These are phyloP conservation scores for Paraplagusia blochii DNA, from an alignment of 2,113 vertebrate species.

Conservation along the genomic window DNA sequence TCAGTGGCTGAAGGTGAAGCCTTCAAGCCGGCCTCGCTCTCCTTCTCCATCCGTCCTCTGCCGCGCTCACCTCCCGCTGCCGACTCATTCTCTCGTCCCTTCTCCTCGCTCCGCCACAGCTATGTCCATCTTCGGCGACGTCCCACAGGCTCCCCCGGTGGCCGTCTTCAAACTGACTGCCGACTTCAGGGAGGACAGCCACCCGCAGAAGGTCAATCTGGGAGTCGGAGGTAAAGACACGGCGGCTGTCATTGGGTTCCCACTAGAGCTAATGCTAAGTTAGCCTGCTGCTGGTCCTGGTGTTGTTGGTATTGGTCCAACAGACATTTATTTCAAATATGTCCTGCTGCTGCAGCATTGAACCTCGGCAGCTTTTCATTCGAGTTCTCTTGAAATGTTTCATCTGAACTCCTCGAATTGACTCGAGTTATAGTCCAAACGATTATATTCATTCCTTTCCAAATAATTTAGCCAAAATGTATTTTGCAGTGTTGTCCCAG, in stretches of 20 bases:
- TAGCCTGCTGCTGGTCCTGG: background rate
- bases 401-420: no score
- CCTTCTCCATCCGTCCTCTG: slow-evolving; percentile 1
- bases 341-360: background rate
- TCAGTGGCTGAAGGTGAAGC: slow-evolving; percentile 59
- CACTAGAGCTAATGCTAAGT: slow-evolving; percentile 20
- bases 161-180: slow-evolving; percentile 90
- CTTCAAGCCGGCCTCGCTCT: background rate
- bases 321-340: background rate
- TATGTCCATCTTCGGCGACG: slow-evolving; percentile 83
- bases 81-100: background rate
- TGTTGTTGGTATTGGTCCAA: no score
- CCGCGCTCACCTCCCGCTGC: background rate
- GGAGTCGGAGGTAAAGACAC: slow-evolving; percentile 89
- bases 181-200: slow-evolving; percentile 86
- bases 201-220: slow-evolving; percentile 90
- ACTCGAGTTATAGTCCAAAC: background rate
- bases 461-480: no score
- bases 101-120: slow-evolving; percentile 4
- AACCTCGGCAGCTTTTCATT: background rate
- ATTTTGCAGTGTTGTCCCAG: background rate
- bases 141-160: slow-evolving; percentile 85
- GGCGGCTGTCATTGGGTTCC: background rate
- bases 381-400: background rate
- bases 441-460: no score